These are phyloP conservation scores for Carcina quercana DNA, from an alignment of 2,888 invertebrate species.

Conservation along the genomic window DNA sequence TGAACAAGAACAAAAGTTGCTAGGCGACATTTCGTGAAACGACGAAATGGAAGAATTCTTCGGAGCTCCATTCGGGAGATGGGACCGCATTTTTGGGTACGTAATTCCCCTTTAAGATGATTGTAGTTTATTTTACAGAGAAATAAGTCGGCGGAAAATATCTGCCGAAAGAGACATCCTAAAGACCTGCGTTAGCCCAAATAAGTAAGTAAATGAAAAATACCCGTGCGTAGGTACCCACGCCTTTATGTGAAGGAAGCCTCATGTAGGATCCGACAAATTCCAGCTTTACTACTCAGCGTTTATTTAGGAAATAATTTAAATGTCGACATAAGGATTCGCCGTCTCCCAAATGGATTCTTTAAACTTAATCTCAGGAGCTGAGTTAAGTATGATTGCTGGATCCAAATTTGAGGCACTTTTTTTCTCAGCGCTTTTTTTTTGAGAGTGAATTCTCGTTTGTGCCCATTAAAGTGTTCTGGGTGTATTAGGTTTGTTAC, in stretches of 20 bases:
- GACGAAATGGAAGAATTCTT: too few relatives aligned
- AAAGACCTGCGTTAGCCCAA: not conserved
- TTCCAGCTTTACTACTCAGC: conserved; percentile 8
- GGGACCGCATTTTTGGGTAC: too few relatives aligned
- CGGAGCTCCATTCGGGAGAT: too few relatives aligned
- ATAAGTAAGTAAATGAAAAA: not conserved
- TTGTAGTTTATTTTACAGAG: too few relatives aligned
- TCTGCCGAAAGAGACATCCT: not conserved
- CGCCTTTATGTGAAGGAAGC: not conserved
- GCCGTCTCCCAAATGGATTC: conserved; percentile 12
- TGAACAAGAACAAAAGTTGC: too few relatives aligned
- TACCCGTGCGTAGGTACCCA: not conserved
- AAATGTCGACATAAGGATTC: conserved; percentile 14
- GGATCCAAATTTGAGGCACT: conserved; percentile 12
- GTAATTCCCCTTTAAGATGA: too few relatives aligned
- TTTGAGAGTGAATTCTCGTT: not conserved
- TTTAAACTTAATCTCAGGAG: conserved; percentile 15
- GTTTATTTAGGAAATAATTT: conserved; percentile 15
- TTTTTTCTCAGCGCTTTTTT: conserved; percentile 10
- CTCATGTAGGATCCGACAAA: not conserved
- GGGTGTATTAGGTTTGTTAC: conserved; percentile 17
- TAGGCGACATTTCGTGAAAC: too few relatives aligned
- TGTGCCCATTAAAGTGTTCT: conserved; percentile 11
- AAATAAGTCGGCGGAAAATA: not conserved
- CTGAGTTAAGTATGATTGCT: conserved; percentile 19